Evolutionary conservation across 2,888 invertebrate species (phyloP), one percentile per base, ranked within the genome.

Genomic region (Rhodophaea formosa): DNA sequence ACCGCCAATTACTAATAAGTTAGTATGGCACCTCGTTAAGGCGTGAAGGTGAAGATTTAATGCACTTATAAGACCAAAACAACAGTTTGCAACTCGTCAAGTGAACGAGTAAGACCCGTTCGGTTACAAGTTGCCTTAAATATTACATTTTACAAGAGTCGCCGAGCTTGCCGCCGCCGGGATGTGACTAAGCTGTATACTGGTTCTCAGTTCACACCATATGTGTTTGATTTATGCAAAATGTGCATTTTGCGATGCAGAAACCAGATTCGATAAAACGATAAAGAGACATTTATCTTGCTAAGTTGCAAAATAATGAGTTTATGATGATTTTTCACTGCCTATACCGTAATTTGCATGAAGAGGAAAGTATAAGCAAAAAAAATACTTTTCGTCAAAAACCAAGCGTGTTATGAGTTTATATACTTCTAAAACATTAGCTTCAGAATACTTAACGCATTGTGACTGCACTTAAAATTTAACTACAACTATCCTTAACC

Each of bases 71-170:
- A n/a, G 29, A 46, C 46, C 23, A 46, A 46, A 46, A 23, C 58
- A 64, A 64, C 61, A 62, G 64, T 70, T 67, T 61, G 61, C 68
- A 67, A 69, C 68, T 69, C 65, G 68, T 70, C 70, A 71, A 65
- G 64, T 59, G 68, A 80, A 78, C 80, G 61, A 75, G 79, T 73
- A 77, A 72, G 67, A 77, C 82, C 67, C 56, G 80, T 77, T 70
- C 66, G 57, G 59, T 17, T 64, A 66, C 74, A 70, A 68, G 63
- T 69, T 72, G 59, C 69, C 70, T 69, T 79, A 70, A 66, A 66
- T 58, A 60, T 63, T 53, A 53, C 56, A 56, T 46, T 60, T 55
- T 58, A 56, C 61, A 57, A 42, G 58, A 57, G 57, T 43, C 55
- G 54, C 56, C 29, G 46, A 23, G 14, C 30, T 5, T 5, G 23